Base-by-base conservation (phyloP, 2,797 vertebrate species). In the Artibeus lituratus region DNA sequence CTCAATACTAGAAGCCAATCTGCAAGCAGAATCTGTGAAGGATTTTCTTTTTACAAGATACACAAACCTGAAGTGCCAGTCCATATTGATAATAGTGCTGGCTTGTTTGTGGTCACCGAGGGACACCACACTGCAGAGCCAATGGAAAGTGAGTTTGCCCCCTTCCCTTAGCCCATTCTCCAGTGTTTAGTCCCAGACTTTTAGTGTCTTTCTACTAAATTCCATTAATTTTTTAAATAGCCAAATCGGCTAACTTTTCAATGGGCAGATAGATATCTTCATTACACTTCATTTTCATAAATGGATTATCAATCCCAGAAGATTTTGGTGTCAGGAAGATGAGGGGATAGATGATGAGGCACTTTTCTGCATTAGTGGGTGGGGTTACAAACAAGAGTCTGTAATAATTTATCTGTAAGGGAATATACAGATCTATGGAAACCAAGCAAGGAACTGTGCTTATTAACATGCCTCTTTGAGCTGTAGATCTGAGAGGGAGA, bases 141-240 rank as follows among this genome's bases (percentile, higher is more conserved):
- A 3, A 37, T 3, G 5, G 12, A 53, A 53, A 87, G 14, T 2
- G 62, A 72, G 3, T 69, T 10, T 88, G 26, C 21, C 7, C 39
- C 44, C 51, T 49, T 1, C 1, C 14, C 4, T 92, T 65, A 21
- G 12, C 1, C 21, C 7, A 62, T 0, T 1, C 12, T 21, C 15
- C 47, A 14, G 10, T 49, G 6, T 44, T 72, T 72, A 86, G 9
- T 67, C 8, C 0, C 7, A 70, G 15, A 15, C 44, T 73, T 32
- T 72, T 8, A 16, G 7, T 69, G 18, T n/a, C 44, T 82, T 1
- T 59, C 12, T 37, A 53, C 4, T 59, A 11, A 10, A 82, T 57
- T 86, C 19, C 67, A 37, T 84, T 86, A 44, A 65, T 57, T 57
- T 87, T 80, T 42, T 22, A 73, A 94, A 47, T 21, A 94, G 29